Percentiles rank a stretch among this genome's conserved stretches.
Conservation (phyloP, 2,888 invertebrate species). For the Tineola bisselliella region DNA sequence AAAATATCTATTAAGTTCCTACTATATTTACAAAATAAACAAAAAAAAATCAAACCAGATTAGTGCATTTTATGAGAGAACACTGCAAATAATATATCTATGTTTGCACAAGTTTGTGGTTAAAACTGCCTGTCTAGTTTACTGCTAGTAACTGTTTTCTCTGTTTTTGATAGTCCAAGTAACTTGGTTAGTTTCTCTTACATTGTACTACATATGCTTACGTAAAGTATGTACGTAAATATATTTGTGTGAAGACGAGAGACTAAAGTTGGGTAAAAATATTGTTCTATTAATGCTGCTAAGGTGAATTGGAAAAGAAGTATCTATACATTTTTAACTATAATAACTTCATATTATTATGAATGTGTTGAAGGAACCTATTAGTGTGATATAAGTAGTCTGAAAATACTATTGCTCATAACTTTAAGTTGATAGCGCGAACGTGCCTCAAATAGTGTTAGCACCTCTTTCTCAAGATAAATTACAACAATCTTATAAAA, state of each 20-base stretch:
- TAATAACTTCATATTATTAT: no score
- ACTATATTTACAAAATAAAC: no score
- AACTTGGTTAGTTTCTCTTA: neutral
- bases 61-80: neutral
- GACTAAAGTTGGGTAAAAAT: no score
- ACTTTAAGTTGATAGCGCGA: neutral
- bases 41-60: neutral
- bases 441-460: neutral
- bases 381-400: neutral
- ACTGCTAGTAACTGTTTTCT: neutral
- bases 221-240: no score
- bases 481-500: neutral
- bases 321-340: no score
- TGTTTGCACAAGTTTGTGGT: conserved; percentile 2
- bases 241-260: no score
- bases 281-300: no score
- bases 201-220: neutral
- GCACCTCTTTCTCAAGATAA: neutral
- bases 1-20: no score
- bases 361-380: neutral
- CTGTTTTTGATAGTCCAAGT: neutral
- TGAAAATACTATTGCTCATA: neutral
- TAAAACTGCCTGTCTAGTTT: neutral
- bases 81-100: neutral
- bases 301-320: no score